A percentile compares a stretch with the other conserved stretches of the same genome.
phyloP scores from a whole-genome alignment of 2,113 vertebrate genomes.

The Aptenodytes forsteri region DNA sequence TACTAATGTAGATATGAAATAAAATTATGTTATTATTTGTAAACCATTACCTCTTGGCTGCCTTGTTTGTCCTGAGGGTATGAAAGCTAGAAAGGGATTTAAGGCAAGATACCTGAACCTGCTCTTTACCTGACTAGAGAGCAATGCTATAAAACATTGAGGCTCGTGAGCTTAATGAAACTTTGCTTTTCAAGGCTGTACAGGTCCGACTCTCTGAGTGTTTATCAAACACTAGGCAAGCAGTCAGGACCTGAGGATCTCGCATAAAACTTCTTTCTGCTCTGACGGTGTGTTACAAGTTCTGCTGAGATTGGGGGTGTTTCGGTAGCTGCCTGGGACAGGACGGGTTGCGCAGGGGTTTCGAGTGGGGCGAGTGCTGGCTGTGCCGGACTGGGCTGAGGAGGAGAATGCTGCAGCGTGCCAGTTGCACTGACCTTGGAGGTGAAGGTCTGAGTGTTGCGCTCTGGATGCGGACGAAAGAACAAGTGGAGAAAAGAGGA shows the following conservation, averaged over 20 bases:
- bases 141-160: neutral
- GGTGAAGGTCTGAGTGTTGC: fast-evolving
- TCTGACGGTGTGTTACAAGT: fast-evolving
- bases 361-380: neutral
- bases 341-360: neutral
- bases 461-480: neutral
- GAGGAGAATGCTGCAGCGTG: fast-evolving
- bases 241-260: neutral
- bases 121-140: neutral
- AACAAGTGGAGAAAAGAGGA: too few species aligned
- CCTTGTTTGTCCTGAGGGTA: neutral
- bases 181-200: neutral
- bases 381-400: neutral
- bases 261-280: neutral
- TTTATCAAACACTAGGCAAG: neutral
- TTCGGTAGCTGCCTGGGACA: neutral
- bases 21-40: neutral
- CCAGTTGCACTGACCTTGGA: fast-evolving
- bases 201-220: neutral
- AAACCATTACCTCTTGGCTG: neutral
- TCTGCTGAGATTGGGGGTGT: fast-evolving
- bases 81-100: neutral
- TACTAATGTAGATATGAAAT: neutral
- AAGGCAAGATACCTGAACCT: neutral
- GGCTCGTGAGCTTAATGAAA: neutral